These are phyloP conservation scores for Sebastes oblongus DNA, from an alignment of 2,797 vertebrate genomes.

Conservation along the genomic window DNA sequence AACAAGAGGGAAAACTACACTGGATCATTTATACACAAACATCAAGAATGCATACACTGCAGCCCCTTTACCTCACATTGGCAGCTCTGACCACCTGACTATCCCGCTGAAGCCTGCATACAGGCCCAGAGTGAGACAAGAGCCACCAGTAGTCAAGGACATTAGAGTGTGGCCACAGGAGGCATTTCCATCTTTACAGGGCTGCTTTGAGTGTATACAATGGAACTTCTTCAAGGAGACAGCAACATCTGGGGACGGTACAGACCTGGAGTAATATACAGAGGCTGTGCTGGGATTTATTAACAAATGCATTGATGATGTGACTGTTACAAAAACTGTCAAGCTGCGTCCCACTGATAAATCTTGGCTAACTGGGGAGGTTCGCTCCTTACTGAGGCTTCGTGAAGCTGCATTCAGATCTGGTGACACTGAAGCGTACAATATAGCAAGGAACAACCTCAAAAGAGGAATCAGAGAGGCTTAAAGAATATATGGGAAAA, in stretches of 20 bases:
- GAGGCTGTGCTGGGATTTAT: neutral
- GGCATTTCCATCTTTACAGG: neutral
- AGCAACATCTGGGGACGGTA: neutral
- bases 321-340: neutral
- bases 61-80: neutral
- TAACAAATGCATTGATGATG: neutral
- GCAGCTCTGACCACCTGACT: neutral
- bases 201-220: neutral
- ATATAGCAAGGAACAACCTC: too few relatives aligned
- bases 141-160: neutral
- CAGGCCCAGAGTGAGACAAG: neutral
- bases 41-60: neutral
- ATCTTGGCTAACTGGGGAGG: neutral
- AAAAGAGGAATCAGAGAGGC: too few relatives aligned
- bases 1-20: neutral
- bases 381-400: neutral
- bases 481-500: too few relatives aligned
- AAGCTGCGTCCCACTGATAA: neutral
- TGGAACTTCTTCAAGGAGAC: too few relatives aligned
- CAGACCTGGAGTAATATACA: neutral
- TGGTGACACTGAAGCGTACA: too few relatives aligned
- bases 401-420: too few relatives aligned
- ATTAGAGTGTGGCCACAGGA: neutral
- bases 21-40: neutral
- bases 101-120: neutral